These are phyloP conservation scores for Hemiprocne comata DNA, from an alignment of 2,113 vertebrate genomes.

Conservation along the genomic window DNA sequence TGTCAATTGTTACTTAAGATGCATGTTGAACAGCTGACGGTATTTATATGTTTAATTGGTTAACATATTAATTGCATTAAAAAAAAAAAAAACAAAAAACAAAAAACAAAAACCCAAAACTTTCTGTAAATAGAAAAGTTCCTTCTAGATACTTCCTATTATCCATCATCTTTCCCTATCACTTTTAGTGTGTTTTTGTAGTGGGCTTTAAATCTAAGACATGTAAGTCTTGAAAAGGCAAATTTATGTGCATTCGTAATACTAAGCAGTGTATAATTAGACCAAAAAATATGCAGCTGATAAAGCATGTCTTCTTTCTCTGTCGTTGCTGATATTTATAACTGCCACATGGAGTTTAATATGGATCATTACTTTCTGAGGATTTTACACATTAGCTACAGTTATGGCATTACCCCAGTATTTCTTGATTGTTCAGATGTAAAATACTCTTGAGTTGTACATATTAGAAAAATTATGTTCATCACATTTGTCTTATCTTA, in stretches of 20 bases:
- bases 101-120: too few species aligned
- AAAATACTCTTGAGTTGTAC: slow-evolving; percentile 20
- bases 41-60: neutral
- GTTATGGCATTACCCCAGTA: neutral
- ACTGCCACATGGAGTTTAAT: slow-evolving; percentile 18
- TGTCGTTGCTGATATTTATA: slow-evolving; percentile 51
- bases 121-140: neutral
- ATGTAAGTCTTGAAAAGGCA: neutral
- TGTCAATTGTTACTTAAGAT: neutral
- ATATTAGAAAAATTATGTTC: neutral
- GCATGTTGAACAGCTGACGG: neutral
- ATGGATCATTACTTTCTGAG: slow-evolving; percentile 34
- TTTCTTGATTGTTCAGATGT: neutral
- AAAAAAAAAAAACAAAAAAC: neutral
- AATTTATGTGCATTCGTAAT: slow-evolving; percentile 52
- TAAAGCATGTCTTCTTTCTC: slow-evolving; percentile 12
- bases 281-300: neutral
- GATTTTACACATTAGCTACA: slow-evolving; percentile 11
- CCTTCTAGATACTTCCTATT: slow-evolving; percentile 6
- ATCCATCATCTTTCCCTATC: neutral
- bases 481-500: neutral
- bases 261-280: slow-evolving; percentile 15
- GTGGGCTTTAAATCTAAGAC: neutral
- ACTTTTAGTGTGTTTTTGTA: neutral
- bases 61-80: neutral